These are phyloP conservation scores for Luehdorfia chinensis DNA, from an alignment of 1,140 invertebrate genomes.

Conservation along the genomic window DNA sequence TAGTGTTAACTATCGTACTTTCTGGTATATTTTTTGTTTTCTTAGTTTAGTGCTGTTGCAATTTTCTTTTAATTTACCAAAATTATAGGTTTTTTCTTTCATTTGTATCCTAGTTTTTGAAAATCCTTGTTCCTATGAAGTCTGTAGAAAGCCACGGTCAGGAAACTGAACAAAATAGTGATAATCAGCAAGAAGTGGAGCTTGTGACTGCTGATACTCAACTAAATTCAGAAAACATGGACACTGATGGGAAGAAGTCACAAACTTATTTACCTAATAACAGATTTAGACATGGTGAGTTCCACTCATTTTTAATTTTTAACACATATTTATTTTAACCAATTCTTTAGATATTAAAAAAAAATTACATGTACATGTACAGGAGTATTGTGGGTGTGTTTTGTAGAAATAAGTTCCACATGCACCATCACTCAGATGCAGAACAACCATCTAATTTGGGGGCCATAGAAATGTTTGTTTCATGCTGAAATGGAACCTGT, in stretches of 20 bases:
- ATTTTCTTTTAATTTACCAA: neutral
- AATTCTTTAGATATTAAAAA: neutral
- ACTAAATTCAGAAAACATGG: constrained; percentile 47
- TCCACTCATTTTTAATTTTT: neutral
- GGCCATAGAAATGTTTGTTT: too few relatives aligned
- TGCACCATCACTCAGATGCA: neutral
- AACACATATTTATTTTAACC: neutral
- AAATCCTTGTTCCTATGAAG: constrained; percentile 38
- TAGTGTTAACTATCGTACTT: neutral
- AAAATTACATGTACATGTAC: neutral
- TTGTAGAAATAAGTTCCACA: neutral
- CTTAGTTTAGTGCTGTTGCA: neutral
- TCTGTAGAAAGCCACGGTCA: constrained; percentile 36
- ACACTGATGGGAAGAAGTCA: constrained; percentile 44
- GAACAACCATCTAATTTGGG: too few relatives aligned
- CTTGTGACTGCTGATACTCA: constrained; percentile 29
- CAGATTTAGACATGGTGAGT: constrained; percentile 45
- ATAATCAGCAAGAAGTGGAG: constrained; percentile 31
- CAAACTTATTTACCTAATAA: constrained; percentile 45
- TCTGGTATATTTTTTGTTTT: neutral
- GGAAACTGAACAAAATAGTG: constrained; percentile 28
- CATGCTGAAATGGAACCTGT: too few relatives aligned
- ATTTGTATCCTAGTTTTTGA: constrained; percentile 1
- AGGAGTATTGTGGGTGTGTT: too few relatives aligned
- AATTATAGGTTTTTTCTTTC: neutral